phyloP scores from a whole-genome alignment of 1,140 invertebrate species.

The Drosophila bocki region DNA sequence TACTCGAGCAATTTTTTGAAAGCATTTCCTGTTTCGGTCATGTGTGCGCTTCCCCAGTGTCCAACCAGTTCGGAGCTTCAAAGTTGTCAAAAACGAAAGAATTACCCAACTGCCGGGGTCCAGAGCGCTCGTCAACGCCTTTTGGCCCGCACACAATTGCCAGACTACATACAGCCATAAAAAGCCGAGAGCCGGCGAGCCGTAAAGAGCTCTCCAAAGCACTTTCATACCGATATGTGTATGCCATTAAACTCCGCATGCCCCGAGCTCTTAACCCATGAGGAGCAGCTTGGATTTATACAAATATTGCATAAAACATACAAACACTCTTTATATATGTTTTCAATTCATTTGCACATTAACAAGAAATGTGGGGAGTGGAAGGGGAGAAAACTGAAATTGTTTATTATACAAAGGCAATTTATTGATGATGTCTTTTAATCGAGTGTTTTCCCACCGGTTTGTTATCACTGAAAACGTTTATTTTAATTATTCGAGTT shows the following conservation, averaged over 20 bases:
- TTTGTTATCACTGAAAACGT: conserved; percentile 65
- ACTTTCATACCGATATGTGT: conserved; percentile 45
- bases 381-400: conserved; percentile 33
- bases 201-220: conserved; percentile 52
- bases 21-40: background rate
- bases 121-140: conserved; percentile 48
- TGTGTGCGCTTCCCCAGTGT: conserved; percentile 8
- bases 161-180: conserved; percentile 33
- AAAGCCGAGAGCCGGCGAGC: conserved; percentile 26
- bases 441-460: conserved; percentile 42
- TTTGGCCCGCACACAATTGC: conserved; percentile 41
- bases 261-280: conserved; percentile 31
- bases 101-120: conserved; percentile 29
- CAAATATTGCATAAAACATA: conserved; percentile 48
- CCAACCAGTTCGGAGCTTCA: conserved; percentile 4
- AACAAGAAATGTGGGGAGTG: background rate
- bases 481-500: conserved; percentile 75
- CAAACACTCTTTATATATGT: conserved; percentile 42
- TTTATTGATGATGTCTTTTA: conserved; percentile 73
- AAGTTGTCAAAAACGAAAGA: conserved; percentile 47
- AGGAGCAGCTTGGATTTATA: conserved; percentile 29
- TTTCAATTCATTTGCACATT: conserved; percentile 74
- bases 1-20: background rate
- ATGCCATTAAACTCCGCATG: conserved; percentile 40
- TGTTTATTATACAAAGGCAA: conserved; percentile 64